Conservation (phyloP, 2,888 invertebrate species). For the Mesorhabditis spiculigera region DNA sequence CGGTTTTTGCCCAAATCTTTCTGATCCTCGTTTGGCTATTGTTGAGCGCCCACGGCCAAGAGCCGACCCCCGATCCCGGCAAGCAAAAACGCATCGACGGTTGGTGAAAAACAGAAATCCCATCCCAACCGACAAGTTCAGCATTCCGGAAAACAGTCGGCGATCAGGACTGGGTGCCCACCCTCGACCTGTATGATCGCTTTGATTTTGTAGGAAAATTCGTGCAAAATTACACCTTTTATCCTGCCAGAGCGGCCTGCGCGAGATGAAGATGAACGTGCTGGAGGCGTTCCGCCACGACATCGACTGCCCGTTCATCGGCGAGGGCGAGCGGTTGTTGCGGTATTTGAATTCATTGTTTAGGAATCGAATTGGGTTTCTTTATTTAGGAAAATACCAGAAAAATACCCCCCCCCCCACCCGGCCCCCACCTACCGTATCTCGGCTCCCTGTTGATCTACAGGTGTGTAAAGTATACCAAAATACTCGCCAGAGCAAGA, state of each 20-base stretch:
- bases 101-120: background rate
- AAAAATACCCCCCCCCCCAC: too few relatives aligned
- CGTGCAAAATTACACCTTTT: background rate
- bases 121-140: background rate
- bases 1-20: too few relatives aligned
- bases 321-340: background rate
- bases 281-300: background rate
- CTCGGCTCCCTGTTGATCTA: too few relatives aligned
- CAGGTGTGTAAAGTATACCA: too few relatives aligned
- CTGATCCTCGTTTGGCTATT: too few relatives aligned
- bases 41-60: too few relatives aligned
- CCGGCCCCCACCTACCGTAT: too few relatives aligned
- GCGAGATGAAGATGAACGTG: background rate
- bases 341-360: background rate
- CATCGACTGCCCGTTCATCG: background rate
- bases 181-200: background rate
- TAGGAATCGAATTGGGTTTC: too few relatives aligned
- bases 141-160: slow-evolving; percentile 2
- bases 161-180: slow-evolving; percentile 1
- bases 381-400: background rate
- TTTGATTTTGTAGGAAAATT: background rate
- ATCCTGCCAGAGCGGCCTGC: background rate
- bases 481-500: too few relatives aligned
- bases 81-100: too few relatives aligned
- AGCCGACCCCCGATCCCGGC: too few relatives aligned